These are phyloP conservation scores for Sterna hirundo DNA, from an alignment of 2,113 vertebrate species.

Conservation along the genomic window DNA sequence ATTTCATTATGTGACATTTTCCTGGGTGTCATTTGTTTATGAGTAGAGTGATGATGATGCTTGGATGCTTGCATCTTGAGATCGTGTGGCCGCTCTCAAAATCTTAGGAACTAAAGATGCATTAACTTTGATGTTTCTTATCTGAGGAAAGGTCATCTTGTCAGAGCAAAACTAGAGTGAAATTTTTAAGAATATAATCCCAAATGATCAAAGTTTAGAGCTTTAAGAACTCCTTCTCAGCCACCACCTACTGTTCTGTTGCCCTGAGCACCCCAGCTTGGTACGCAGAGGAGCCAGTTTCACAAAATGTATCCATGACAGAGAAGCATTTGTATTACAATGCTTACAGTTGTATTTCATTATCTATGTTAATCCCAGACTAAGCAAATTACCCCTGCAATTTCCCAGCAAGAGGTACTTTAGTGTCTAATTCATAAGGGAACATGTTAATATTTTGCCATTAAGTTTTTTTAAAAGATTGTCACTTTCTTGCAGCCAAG, in stretches of 20 bases:
- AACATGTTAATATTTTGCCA: background rate
- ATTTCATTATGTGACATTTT: background rate
- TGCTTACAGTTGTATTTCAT: background rate
- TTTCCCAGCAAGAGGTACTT: background rate
- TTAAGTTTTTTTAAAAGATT: background rate
- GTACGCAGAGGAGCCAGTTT: background rate
- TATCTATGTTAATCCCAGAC: conserved; percentile 13
- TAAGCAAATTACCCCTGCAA: background rate
- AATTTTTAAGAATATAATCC: background rate
- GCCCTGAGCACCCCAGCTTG: background rate
- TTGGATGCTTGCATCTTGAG: background rate
- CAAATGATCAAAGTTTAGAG: background rate
- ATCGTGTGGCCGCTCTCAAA: background rate
- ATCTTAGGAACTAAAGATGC: background rate
- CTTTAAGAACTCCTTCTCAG: background rate
- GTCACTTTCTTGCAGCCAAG: background rate
- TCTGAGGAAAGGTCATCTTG: background rate
- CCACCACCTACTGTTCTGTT: background rate
- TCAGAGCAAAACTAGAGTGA: background rate
- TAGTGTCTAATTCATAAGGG: background rate
- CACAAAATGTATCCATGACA: background rate
- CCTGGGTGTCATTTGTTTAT: background rate
- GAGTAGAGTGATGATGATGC: background rate
- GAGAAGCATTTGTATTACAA: background rate
- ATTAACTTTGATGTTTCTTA: background rate